Base-by-base conservation (phyloP, 1,140 invertebrate species). In the Magallana gigas region DNA sequence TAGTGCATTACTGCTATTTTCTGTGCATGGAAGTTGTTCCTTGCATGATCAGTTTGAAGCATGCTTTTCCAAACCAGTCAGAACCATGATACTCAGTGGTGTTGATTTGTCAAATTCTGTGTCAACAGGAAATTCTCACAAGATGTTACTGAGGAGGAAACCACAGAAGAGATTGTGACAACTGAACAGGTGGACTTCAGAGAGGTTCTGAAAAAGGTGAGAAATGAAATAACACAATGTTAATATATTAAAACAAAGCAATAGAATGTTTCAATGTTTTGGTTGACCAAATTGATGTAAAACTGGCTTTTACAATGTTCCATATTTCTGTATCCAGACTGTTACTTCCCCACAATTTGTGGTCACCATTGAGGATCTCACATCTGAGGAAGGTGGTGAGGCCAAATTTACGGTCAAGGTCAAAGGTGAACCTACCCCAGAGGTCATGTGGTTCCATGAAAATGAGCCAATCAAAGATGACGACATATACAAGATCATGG, bases 391-490 rank as follows among this genome's bases (percentile, higher is more conserved):
- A 95, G 98, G 99, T 90, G 97, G 98, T 93, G 97, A 97, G 92
- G 98, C 97, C 11, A 96, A 97, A 94, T 99, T 99, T 94, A 97
- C 98, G 94, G 98, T 98, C 18, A 97, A 98, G 94, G 99, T 98
- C 93, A 98, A 98, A 93, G 92, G 93, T 88, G 83, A 92, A 80
- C 93, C 93, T 6, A 85, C 84, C 18, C 92, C 93, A 84, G 88
- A 85, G 8, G 87, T 94, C 58, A 91, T 91, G 12, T 93, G 92
- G 92, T 91, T 68, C 90, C 95, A 95, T 93, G 98, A 98, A 92
- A 98, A 98, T 92, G 96, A 97, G 84, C 91, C 90, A 58, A 92
- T 93, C 59, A 83, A 86, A 83, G 85, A 90, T 85, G 91, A 90
- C 48, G 92, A 93, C 11, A 88, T 92, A 48, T 93, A 92, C 90